phyloP scores from a whole-genome alignment of 2,797 vertebrate genomes.

The Bradypus variegatus region DNA sequence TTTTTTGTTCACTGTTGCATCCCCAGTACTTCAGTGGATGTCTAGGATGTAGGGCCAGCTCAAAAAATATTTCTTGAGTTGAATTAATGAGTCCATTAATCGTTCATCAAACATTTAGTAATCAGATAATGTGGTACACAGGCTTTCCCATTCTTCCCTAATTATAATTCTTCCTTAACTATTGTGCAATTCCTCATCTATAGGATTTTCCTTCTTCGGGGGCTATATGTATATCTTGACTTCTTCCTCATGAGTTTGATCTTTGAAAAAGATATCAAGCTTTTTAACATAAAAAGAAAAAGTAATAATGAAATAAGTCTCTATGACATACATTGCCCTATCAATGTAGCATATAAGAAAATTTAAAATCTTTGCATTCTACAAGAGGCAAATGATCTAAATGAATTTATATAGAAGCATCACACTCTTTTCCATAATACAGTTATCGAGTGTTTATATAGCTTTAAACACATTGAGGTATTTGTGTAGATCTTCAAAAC shows the following conservation, averaged over 20 bases:
- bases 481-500: neutral
- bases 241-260: neutral
- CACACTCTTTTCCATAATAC: neutral
- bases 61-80: neutral
- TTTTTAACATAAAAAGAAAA: slow-evolving; percentile 15
- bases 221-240: neutral
- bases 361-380: slow-evolving; percentile 16
- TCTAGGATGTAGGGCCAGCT: neutral
- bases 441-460: neutral
- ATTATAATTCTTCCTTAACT: neutral
- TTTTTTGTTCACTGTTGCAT: neutral
- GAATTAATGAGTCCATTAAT: neutral
- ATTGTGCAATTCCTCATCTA: neutral
- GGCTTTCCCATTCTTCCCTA: neutral
- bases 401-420: neutral
- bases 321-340: neutral
- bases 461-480: neutral
- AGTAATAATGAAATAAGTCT: neutral
- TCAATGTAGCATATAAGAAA: neutral
- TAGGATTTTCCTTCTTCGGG: neutral
- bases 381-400: slow-evolving; percentile 1
- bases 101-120: neutral
- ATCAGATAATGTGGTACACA: neutral
- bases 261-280: neutral
- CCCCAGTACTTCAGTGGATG: neutral